Evolutionary conservation across 2,113 vertebrate genomes (phyloP).

Genomic region (Castor canadensis): DNA sequence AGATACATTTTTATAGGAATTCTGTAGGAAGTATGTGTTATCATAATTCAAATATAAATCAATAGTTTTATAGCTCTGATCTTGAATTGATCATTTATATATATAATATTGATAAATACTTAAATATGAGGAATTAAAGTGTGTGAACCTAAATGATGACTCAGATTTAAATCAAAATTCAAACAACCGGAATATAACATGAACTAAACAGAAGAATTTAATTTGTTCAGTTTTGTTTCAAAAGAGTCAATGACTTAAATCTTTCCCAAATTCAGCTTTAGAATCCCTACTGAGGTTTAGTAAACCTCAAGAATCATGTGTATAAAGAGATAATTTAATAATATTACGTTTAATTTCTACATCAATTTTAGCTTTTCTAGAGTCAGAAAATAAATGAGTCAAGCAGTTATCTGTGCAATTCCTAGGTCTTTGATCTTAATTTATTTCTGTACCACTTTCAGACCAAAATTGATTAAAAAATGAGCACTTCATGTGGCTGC

Average conservation of each 20-base stretch:
- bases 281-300: background rate
- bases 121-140: background rate
- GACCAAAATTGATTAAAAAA: background rate
- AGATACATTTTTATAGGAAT: background rate
- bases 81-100: background rate
- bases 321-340: background rate
- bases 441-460: background rate
- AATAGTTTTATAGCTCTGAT: background rate
- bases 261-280: conserved; percentile 5
- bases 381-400: background rate
- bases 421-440: background rate
- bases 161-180: background rate
- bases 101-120: background rate
- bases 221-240: background rate
- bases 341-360: background rate
- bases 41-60: background rate
- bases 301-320: background rate
- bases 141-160: background rate
- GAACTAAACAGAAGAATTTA: background rate
- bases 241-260: background rate
- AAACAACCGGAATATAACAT: background rate
- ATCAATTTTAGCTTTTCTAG: background rate
- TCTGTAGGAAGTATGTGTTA: background rate
- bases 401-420: background rate
- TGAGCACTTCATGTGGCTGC: background rate